phyloP scores from a whole-genome alignment of 2,888 invertebrate genomes.

The Machimus rusticus region DNA sequence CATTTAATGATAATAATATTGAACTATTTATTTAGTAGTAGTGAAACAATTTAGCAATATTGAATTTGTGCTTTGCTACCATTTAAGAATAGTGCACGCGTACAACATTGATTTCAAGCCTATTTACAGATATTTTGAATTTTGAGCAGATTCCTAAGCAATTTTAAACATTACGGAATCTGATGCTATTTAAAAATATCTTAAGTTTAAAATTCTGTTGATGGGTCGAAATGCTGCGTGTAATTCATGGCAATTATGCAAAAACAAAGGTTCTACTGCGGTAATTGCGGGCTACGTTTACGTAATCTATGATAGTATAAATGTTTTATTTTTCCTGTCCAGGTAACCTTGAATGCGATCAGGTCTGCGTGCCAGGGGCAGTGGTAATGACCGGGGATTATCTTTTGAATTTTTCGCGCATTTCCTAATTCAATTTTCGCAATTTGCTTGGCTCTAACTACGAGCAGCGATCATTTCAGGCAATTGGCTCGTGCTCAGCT shows the following conservation, averaged over 20 bases:
- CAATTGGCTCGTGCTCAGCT: background rate
- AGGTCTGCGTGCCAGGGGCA: background rate
- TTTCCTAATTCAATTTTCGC: background rate
- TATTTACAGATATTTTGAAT: no score
- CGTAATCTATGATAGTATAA: background rate
- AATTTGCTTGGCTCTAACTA: background rate
- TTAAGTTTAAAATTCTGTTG: background rate
- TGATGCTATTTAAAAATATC: background rate
- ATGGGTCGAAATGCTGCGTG: background rate
- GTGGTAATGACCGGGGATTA: background rate
- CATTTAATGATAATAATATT: no score
- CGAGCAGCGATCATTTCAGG: background rate
- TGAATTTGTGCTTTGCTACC: no score
- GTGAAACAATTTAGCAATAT: no score
- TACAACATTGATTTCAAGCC: no score
- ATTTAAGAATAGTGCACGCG: no score
- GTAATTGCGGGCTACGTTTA: background rate
- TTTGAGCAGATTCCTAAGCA: no score
- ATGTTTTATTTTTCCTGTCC: background rate
- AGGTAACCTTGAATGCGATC: background rate
- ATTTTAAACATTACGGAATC: background rate
- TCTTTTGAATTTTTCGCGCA: background rate
- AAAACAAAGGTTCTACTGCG: background rate
- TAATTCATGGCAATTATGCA: background rate
- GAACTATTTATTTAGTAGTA: no score